Percentiles rank a stretch among this genome's conserved stretches.
Conservation (phyloP, 2,797 vertebrate genomes). For the Triplophysa bombifrons region DNA sequence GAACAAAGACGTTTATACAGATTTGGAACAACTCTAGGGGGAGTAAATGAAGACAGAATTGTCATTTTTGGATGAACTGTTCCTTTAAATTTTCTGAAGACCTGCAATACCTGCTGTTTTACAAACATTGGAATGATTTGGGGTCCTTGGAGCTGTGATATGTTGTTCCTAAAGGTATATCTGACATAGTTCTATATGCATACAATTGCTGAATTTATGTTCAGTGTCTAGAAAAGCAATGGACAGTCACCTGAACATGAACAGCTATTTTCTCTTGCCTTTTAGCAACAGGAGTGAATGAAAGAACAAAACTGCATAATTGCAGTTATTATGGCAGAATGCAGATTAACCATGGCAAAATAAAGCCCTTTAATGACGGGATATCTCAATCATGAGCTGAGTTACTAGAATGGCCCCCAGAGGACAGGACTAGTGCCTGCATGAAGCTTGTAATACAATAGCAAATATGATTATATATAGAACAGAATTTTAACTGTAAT, state of each 20-base stretch:
- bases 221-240: background rate
- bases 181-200: background rate
- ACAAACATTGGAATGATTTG: no score
- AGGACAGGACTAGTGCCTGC: conserved; percentile 24
- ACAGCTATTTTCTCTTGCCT: conserved; percentile 17
- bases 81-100: background rate
- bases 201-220: background rate
- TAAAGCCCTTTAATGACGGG: conserved; percentile 19
- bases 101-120: no score
- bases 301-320: background rate
- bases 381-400: conserved; percentile 49
- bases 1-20: no score
- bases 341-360: conserved; percentile 48
- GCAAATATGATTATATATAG: conserved; percentile 17
- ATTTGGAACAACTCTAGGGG: no score
- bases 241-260: background rate
- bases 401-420: conserved; percentile 25
- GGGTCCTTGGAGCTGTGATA: no score
- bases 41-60: no score
- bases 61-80: no score
- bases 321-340: conserved; percentile 18
- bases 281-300: conserved; percentile 10
- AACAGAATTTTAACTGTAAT: conserved; percentile 37
- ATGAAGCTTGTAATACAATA: conserved; percentile 30
- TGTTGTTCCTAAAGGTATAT: no score